phyloP scores from a whole-genome alignment of 2,113 vertebrate species.

The Malaclemys terrapin region DNA sequence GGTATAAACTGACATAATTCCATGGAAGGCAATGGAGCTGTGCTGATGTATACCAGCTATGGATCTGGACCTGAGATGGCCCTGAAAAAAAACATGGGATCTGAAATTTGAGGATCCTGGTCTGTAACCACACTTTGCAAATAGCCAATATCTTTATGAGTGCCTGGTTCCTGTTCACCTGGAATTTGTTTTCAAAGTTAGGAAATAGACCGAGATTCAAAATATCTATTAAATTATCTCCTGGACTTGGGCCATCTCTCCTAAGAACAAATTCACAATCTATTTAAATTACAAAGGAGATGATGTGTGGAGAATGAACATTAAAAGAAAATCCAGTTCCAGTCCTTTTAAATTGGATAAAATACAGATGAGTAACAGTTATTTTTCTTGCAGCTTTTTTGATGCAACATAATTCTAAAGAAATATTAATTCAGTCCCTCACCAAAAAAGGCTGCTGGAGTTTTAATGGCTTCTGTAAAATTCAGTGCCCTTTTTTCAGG shows the following conservation, averaged over 20 bases:
- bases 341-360: background rate
- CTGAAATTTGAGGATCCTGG: slow-evolving; percentile 62
- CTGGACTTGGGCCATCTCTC: background rate
- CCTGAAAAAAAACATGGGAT: slow-evolving; percentile 55
- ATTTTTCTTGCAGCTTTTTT: background rate
- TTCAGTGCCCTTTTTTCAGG: background rate
- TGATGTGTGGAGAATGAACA: background rate
- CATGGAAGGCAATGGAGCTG: slow-evolving; percentile 37
- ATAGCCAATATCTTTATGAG: slow-evolving; percentile 7
- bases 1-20: slow-evolving; percentile 54
- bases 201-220: background rate
- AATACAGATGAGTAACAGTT: background rate
- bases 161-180: slow-evolving; percentile 16
- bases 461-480: background rate
- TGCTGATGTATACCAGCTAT: slow-evolving; percentile 46
- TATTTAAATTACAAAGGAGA: background rate
- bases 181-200: slow-evolving; percentile 59
- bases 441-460: slow-evolving; percentile 34
- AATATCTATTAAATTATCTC: background rate
- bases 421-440: slow-evolving; percentile 11
- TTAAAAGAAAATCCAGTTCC: background rate
- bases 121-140: slow-evolving; percentile 19
- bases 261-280: background rate
- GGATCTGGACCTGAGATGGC: slow-evolving; percentile 26
- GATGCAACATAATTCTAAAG: background rate